Conservation (phyloP, 2,797 vertebrate species). For the Cyclura pinguis region DNA sequence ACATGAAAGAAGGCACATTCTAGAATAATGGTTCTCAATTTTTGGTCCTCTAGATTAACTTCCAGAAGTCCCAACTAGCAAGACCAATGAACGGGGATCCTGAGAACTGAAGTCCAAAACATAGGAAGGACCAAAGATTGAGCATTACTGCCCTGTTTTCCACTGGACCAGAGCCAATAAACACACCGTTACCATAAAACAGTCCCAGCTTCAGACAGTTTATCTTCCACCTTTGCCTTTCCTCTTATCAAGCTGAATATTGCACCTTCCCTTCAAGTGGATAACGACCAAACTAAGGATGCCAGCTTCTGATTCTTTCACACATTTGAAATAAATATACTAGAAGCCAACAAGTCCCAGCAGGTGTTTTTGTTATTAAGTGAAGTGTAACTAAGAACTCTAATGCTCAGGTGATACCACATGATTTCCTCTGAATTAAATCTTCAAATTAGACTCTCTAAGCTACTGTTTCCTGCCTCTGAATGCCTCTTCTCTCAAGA, state of each 20-base stretch:
- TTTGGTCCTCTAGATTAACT: background rate
- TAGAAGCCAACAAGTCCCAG: slow-evolving; percentile 2
- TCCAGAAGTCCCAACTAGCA: background rate
- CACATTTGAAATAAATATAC: background rate
- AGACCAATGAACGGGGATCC: background rate
- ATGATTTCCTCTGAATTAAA: slow-evolving; percentile 24
- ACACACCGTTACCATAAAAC: background rate
- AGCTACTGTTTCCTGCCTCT: background rate
- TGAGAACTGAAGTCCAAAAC: background rate
- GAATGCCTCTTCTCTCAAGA: slow-evolving; percentile 8
- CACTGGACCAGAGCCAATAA: background rate
- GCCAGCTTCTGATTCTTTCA: background rate
- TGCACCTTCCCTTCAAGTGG: background rate
- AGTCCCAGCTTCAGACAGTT: background rate
- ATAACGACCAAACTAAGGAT: background rate
- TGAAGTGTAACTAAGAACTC: slow-evolving; percentile 15
- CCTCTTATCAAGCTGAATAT: background rate
- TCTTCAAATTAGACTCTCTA: slow-evolving; percentile 9
- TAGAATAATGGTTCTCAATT: background rate
- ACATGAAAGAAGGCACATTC: background rate
- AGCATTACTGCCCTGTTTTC: background rate
- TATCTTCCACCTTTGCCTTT: background rate
- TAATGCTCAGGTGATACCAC: background rate
- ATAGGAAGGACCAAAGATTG: background rate
- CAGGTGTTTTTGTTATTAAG: background rate